These are phyloP conservation scores for Muntiacus reevesi DNA, from an alignment of 2,113 vertebrate genomes.

Conservation along the genomic window DNA sequence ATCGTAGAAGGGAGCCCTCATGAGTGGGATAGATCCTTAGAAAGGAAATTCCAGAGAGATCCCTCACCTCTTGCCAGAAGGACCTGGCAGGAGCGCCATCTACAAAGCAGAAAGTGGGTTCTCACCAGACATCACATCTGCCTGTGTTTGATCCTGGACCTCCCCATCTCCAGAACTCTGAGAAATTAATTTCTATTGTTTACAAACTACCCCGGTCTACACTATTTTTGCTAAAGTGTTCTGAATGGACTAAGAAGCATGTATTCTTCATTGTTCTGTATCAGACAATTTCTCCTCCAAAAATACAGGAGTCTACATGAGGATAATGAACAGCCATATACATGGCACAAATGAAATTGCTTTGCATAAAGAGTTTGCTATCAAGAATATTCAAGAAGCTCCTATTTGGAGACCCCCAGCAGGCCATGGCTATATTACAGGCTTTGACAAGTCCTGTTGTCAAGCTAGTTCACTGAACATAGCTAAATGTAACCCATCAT, in stretches of 20 bases:
- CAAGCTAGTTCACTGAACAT: not conserved
- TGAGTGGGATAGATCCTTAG: not conserved
- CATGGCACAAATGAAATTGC: not conserved
- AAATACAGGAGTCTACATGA: not conserved
- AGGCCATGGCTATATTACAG: not conserved
- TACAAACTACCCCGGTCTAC: not conserved
- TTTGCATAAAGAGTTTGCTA: not conserved
- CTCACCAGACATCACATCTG: not conserved
- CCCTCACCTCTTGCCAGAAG: not conserved
- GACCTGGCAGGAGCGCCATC: not conserved
- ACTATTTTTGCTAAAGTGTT: not conserved
- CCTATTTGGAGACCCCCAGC: not conserved
- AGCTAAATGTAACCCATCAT: not conserved
- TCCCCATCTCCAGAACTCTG: not conserved
- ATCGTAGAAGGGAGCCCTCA: not conserved
- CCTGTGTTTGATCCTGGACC: not conserved
- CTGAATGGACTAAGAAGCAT: not conserved
- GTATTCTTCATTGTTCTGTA: not conserved
- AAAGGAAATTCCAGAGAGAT: not conserved
- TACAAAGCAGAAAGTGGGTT: not conserved
- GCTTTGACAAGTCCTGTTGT: not conserved
- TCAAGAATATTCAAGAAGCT: not conserved
- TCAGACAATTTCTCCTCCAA: not conserved
- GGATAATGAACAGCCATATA: not conserved
- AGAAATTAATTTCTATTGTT: not conserved